phyloP scores from a whole-genome alignment of 2,113 vertebrate genomes.

The Nipponia nippon region DNA sequence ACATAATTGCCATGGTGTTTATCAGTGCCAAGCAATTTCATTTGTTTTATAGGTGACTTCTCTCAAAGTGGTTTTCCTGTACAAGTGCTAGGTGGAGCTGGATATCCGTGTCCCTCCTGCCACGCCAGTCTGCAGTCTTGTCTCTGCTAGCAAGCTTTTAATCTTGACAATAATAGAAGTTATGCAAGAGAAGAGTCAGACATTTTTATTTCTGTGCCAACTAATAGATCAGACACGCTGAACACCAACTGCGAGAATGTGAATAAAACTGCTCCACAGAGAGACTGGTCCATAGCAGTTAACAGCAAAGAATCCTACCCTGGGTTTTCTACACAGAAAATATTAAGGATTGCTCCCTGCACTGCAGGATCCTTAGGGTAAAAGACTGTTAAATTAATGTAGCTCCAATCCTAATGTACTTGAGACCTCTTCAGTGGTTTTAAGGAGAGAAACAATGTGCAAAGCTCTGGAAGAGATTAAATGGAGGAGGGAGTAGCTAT shows the following conservation, averaged over 20 bases:
- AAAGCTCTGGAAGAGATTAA: not conserved
- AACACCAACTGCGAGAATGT: not conserved
- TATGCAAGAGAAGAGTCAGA: not conserved
- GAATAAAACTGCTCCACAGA: not conserved
- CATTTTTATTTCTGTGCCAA: not conserved
- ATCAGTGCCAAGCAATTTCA: not conserved
- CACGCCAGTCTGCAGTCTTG: fast-evolving
- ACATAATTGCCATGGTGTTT: not conserved
- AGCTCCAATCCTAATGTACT: not conserved
- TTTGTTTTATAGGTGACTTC: not conserved
- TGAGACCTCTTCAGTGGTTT: not conserved
- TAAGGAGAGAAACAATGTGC: not conserved
- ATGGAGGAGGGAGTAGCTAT: not conserved
- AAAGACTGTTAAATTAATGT: not conserved
- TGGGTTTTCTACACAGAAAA: not conserved
- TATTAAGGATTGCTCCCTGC: not conserved
- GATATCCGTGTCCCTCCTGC: fast-evolving
- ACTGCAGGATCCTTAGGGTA: not conserved
- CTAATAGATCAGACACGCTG: not conserved
- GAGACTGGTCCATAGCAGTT: not conserved
- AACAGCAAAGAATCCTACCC: not conserved
- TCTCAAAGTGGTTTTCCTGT: not conserved
- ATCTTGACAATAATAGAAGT: not conserved
- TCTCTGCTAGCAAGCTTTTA: not conserved
- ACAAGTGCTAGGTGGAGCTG: not conserved